Conservation (phyloP, 2,888 invertebrate genomes). For the Cremastinae sp. region DNA sequence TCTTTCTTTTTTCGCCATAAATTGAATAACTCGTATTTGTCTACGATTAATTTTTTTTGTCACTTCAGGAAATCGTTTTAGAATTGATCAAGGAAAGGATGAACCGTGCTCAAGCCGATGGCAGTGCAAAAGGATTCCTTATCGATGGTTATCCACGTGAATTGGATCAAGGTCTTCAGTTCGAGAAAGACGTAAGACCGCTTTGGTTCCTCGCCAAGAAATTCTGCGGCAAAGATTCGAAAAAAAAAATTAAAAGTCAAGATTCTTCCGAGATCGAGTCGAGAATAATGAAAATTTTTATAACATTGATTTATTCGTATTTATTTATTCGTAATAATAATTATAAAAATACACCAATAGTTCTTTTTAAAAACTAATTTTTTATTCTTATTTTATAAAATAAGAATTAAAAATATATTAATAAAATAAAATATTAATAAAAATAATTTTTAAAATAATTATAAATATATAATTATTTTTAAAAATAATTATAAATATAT, state of each 20-base stretch:
- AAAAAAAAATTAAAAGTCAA: neutral
- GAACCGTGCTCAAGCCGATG: constrained; percentile 81
- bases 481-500: constrained; percentile 3
- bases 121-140: constrained; percentile 84
- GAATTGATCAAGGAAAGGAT: constrained; percentile 94
- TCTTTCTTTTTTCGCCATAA: too few relatives aligned
- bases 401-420: too few relatives aligned
- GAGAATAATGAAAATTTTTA: neutral
- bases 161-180: constrained; percentile 85
- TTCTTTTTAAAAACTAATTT: too few relatives aligned
- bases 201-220: too few relatives aligned
- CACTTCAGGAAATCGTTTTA: constrained; percentile 90
- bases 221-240: neutral
- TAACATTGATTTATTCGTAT: too few relatives aligned
- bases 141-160: constrained; percentile 90
- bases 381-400: too few relatives aligned
- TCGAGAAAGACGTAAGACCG: constrained; percentile 83
- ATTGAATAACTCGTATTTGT: too few relatives aligned
- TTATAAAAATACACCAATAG: too few relatives aligned
- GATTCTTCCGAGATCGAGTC: neutral
- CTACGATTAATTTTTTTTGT: too few relatives aligned
- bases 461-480: too few relatives aligned
- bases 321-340: neutral
- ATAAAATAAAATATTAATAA: too few relatives aligned
- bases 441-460: too few relatives aligned